These are phyloP conservation scores for Orchestia grillus DNA, from an alignment of 1,140 invertebrate species.

Conservation along the genomic window DNA sequence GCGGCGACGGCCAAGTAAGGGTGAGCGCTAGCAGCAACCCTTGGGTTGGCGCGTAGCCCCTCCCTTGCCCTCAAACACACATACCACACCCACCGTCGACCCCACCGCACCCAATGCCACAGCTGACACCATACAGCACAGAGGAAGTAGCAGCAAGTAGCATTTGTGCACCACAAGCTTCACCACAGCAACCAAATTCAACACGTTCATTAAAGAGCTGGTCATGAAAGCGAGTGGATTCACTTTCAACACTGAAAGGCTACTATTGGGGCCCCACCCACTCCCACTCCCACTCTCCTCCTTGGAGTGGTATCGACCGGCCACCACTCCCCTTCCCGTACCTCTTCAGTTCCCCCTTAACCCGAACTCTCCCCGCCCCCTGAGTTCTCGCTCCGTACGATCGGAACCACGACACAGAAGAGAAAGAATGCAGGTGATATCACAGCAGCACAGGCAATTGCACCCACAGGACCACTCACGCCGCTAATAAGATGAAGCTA, in stretches of 20 bases:
- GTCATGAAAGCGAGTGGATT: neutral
- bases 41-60: neutral
- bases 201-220: neutral
- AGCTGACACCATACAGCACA: neutral
- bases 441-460: slow-evolving; percentile 26
- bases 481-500: slow-evolving; percentile 28
- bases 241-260: neutral
- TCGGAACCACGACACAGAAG: slow-evolving; percentile 18
- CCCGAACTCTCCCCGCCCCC: neutral
- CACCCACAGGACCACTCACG: neutral
- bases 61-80: neutral
- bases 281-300: slow-evolving; percentile 14
- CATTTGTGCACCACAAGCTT: neutral
- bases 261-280: neutral
- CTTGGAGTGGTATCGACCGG: neutral
- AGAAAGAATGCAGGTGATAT: slow-evolving; percentile 28
- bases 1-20: neutral
- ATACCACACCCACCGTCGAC: neutral
- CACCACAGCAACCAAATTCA: neutral
- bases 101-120: slow-evolving; percentile 37
- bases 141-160: neutral
- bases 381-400: neutral
- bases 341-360: slow-evolving; percentile 30
- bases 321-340: slow-evolving; percentile 19
- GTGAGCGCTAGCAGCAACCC: slow-evolving; percentile 26